These are phyloP conservation scores for Drosophila sturtevanti DNA, from an alignment of 1,140 invertebrate genomes.

Conservation along the genomic window DNA sequence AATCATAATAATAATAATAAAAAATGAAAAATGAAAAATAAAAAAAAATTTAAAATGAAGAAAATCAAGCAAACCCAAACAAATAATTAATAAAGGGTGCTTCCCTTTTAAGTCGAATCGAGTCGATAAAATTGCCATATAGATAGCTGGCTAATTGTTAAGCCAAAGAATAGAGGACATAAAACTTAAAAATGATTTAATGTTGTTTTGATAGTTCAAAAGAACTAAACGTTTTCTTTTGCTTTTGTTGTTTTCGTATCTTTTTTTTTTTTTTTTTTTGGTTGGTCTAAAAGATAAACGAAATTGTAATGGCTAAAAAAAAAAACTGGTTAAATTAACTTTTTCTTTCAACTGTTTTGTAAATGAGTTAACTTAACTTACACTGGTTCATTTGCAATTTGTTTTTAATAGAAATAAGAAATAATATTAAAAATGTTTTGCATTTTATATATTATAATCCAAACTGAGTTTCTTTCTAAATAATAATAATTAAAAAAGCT, in stretches of 20 bases:
- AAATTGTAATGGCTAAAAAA: not conserved
- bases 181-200: conserved; percentile 4
- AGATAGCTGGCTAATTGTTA: conserved; percentile 2
- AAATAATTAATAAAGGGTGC: not conserved
- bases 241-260: not conserved
- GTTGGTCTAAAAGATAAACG: not conserved
- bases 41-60: not conserved
- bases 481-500: no score
- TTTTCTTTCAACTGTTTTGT: not conserved
- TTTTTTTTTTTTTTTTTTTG: not conserved
- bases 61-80: not conserved
- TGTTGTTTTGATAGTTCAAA: conserved; percentile 4
- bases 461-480: no score
- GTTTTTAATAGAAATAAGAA: not conserved
- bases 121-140: conserved; percentile 4
- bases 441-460: no score
- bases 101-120: not conserved
- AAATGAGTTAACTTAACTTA: not conserved
- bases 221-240: conserved; percentile 8
- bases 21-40: not conserved
- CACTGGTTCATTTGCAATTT: not conserved
- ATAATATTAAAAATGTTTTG: not conserved
- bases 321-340: not conserved
- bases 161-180: not conserved
- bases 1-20: conserved; percentile 36